Conservation (phyloP, 2,113 vertebrate species). For the Nycticebus coucang region DNA sequence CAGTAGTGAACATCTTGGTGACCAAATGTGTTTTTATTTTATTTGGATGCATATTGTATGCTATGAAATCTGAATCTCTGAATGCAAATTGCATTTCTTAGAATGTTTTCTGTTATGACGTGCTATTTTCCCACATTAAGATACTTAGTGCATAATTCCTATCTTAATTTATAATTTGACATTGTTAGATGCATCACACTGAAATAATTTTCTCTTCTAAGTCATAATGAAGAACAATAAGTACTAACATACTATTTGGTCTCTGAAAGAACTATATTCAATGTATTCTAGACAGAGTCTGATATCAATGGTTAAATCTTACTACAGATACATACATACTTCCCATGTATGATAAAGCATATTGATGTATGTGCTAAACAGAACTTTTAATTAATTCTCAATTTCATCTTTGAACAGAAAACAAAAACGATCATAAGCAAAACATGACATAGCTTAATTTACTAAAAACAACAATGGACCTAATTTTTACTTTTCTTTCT, state of each 20-base stretch:
- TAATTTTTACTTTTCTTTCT: not conserved
- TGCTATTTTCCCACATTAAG: not conserved
- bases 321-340: not conserved
- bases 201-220: not conserved
- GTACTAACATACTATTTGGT: not conserved
- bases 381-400: not conserved
- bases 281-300: not conserved
- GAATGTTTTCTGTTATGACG: not conserved
- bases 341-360: not conserved
- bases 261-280: not conserved
- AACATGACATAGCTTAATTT: not conserved
- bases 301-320: not conserved
- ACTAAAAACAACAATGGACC: not conserved
- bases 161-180: not conserved
- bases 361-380: not conserved
- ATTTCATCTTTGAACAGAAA: not conserved
- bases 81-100: not conserved
- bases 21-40: not conserved
- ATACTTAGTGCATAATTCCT: not conserved
- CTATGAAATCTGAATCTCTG: not conserved
- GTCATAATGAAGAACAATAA: not conserved
- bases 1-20: not conserved
- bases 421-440: not conserved
- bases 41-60: not conserved
- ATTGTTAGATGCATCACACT: not conserved